Evolutionary conservation across 2,888 invertebrate genomes (phyloP).

Genomic region (Cephus spinipes): DNA sequence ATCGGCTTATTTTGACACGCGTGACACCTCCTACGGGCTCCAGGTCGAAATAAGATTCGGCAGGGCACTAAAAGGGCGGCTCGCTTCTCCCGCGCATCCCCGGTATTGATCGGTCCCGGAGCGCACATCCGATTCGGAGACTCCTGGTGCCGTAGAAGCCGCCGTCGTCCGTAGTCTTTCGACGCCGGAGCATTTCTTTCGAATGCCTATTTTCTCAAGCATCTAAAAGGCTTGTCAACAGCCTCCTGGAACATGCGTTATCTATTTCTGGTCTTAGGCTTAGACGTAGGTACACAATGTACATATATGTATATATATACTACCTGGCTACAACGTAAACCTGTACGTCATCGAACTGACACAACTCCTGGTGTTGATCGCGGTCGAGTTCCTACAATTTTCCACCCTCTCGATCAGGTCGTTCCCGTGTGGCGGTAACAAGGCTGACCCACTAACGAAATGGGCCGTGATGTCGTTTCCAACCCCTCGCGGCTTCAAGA

Average conservation of each 20-base stretch:
- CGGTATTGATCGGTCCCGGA: conserved; percentile 60
- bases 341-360: neutral
- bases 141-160: conserved; percentile 33
- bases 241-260: neutral
- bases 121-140: conserved; percentile 56
- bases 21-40: conserved; percentile 3
- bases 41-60: conserved; percentile 22
- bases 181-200: neutral
- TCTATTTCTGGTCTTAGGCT: neutral
- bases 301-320: neutral
- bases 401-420: conserved; percentile 18
- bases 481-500: conserved; percentile 7
- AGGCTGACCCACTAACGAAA: conserved; percentile 52
- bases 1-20: neutral
- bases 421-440: conserved; percentile 35
- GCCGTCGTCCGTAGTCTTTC: conserved; percentile 20
- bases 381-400: neutral
- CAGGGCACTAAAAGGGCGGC: conserved; percentile 36
- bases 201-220: neutral
- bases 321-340: neutral
- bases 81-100: conserved; percentile 55
- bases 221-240: neutral
- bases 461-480: conserved; percentile 32
- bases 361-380: neutral
- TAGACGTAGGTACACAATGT: neutral